Percentiles rank a stretch among this genome's conserved stretches.
Conservation (phyloP, 2,113 vertebrate genomes). For the Australoheros scitulus region DNA sequence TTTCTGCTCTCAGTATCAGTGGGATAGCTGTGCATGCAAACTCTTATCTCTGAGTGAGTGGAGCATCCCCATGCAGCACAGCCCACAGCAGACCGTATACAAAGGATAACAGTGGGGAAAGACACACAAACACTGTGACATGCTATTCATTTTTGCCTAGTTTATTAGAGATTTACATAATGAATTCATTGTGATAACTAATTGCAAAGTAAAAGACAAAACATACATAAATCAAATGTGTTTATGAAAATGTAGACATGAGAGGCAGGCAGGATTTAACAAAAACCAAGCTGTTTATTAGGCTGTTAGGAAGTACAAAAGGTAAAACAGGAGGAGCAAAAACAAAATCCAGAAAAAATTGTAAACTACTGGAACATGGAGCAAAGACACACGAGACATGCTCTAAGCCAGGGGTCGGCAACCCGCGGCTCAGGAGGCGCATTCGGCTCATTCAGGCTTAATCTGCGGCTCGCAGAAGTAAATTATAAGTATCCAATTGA, state of each 20-base stretch:
- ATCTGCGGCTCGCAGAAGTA: too few species aligned
- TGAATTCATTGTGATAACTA: background rate
- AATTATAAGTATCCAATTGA: too few species aligned
- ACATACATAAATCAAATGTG: background rate
- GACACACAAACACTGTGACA: background rate
- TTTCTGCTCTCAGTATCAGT: background rate
- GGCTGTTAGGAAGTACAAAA: background rate
- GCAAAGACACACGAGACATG: background rate
- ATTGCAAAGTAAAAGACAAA: background rate
- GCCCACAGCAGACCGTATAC: background rate
- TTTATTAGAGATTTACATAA: background rate
- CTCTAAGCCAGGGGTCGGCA: too few species aligned
- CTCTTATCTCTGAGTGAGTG: background rate
- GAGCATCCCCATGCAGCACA: background rate
- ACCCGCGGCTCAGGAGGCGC: too few species aligned
- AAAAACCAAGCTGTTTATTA: too few species aligned
- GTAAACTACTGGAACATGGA: background rate
- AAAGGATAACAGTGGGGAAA: background rate
- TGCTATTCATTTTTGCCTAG: background rate
- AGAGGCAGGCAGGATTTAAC: too few species aligned
- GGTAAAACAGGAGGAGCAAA: background rate
- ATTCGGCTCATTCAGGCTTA: too few species aligned
- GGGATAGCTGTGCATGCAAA: background rate
- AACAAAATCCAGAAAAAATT: background rate
- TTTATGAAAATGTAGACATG: background rate